Evolutionary conservation across 2,797 vertebrate genomes (phyloP), one percentile per base, ranked within the genome.

Genomic region (Sandelia bainsii): DNA sequence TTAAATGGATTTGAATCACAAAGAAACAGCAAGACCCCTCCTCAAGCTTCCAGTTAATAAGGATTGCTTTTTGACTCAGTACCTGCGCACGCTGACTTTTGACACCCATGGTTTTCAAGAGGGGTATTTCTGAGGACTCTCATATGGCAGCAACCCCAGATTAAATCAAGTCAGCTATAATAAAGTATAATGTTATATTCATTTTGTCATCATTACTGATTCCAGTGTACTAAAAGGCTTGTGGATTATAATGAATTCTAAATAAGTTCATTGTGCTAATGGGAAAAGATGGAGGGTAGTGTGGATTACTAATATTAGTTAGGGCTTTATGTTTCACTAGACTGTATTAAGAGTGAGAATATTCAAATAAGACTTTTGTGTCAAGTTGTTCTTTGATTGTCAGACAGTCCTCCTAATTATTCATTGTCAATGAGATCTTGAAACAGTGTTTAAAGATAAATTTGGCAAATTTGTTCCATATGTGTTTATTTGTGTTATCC

Each of bases 1-100:
- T 95, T 95, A 95, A 95, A 94, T 93, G 91, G 87, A 95, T 95
- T 93, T 95, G 92, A 95, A 95, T 95, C 88, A 95, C 94, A 95
- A 95, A 95, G 94, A 93, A 93, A 93, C 93, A 94, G 94, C 91
- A 88, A 92, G 94, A 91, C 88, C 81, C 89, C 91, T 93, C 90
- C 84, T 91, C 80, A 72, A 88, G 91, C 91, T 88, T 93, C 92
- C 90, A 89, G 88, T 88, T 94, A 92, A 90, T 90, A 89, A 88
- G 90, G 79, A 81, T 87, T 80, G 92, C 90, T 92, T 92, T 93
- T 91, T 89, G 86, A 87, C 72, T 84, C 51, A 4, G 52, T 92
- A 92, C 94, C 91, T 93, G 89, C 57, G 25, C 91, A 86, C 6
- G 85, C 91, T 91, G 93, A 94, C 93, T 94, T 93, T 85, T 91